Evolutionary conservation across 92 coral and sea anemone species (phyloP), one percentile per base, ranked within the genome.

Genomic region (Porites divaricata): DNA sequence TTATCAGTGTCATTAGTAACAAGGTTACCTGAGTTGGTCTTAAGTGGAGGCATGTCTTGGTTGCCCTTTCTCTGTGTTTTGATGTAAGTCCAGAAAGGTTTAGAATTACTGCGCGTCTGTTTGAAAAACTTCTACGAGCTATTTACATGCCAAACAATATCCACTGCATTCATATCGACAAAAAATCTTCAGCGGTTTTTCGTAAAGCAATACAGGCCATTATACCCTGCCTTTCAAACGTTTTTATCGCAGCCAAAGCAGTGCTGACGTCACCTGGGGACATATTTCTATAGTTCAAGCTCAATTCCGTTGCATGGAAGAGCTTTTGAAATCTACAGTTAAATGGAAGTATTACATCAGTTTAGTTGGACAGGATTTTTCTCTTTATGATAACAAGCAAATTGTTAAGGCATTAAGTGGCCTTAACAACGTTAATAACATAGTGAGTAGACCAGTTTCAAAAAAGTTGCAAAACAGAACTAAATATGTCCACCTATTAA

Each of bases 281-380:
- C 64, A 68, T 49, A 70, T 90, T 23, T 75, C 89, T 1, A 56
- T 89, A 24, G 67, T 92, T 62, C 70, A 89, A 21, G 91, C 93
- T 2, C 81, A 90, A 74, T 35, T 89, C 12, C 63, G 25, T 20
- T 92, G 95, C 68, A 86, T 92, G 90, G 72, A 76, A 41, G 91
- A 92, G 41, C 90, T 92, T 24, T 71, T 72, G 26, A 25, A 73
- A 66, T 70, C 83, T 16, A 45, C 62, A 15, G 85, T 84, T 19
- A 59, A 41, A 14, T 92, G 95, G 95, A 92, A 89, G 77, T 92
- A 92, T 73, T 86, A 85, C 19, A 92, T 89, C 67, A 92, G 80
- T 67, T 14, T 92, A 35, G 58, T 88, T 35, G 95, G 95, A 53
- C 95, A 92, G 72, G 95, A 92, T 28, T 86, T 92, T 83, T 93